phyloP scores from a whole-genome alignment of 2,888 invertebrate genomes.

The Dascillus cervinus region DNA sequence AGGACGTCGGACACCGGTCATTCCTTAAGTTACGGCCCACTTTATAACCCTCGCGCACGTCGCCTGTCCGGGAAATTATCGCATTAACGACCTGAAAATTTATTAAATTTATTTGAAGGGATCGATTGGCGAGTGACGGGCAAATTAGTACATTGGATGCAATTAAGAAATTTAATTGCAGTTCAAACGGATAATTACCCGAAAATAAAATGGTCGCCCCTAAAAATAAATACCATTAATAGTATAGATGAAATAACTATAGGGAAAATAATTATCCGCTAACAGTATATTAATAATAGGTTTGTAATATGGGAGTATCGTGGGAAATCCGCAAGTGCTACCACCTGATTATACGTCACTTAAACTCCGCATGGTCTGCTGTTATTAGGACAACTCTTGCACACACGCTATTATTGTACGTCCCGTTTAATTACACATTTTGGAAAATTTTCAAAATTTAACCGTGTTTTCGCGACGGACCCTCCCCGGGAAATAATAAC shows the following conservation, averaged over 20 bases:
- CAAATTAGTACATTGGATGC: no score
- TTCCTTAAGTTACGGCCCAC: conserved; percentile 37
- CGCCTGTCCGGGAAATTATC: no score
- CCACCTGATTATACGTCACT: conserved; percentile 44
- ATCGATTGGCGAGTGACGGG: no score
- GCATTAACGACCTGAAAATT: no score
- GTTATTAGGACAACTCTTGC: conserved; percentile 27
- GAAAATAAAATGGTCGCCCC: conserved; percentile 19
- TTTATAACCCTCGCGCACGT: conserved; percentile 15
- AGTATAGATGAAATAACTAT: conserved; percentile 25
- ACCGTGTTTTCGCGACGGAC: conserved; percentile 25
- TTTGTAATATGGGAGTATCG: conserved; percentile 37
- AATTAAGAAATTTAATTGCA: no score
- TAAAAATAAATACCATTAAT: conserved; percentile 19
- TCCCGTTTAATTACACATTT: not conserved
- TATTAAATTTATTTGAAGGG: no score
- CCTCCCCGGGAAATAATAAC: conserved; percentile 24
- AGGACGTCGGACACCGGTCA: conserved; percentile 40
- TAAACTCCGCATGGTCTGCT: conserved; percentile 35
- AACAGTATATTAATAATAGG: conserved; percentile 42
- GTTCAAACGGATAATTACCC: conserved; percentile 19
- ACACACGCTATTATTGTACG: conserved; percentile 14
- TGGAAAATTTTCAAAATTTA: conserved; percentile 12
- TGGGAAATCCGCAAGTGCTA: conserved; percentile 42
- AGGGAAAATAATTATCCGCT: conserved; percentile 37